These are phyloP conservation scores for Gordius sp. DNA, from an alignment of 2,888 invertebrate species.

Conservation along the genomic window DNA sequence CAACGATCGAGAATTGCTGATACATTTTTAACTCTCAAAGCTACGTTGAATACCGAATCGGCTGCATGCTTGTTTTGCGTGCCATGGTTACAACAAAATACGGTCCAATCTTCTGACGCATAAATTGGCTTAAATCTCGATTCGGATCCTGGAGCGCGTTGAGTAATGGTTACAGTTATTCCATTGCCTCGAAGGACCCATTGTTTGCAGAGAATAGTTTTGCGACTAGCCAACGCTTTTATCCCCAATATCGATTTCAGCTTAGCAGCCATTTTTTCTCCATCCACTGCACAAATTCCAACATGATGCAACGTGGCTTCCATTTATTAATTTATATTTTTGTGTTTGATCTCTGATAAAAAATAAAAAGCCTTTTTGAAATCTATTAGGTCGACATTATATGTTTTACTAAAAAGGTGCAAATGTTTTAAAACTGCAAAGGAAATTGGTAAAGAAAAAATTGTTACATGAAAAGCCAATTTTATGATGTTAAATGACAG, in stretches of 20 bases:
- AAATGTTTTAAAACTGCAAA: no score
- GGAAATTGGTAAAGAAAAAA: no score
- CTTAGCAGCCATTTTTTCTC: neutral
- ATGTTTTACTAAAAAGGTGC: no score
- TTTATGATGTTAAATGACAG: no score
- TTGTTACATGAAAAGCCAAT: no score
- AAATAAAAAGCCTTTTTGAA: no score
- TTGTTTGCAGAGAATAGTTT: neutral
- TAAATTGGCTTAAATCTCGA: no score
- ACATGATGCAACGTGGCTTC: neutral
- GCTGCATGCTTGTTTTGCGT: neutral
- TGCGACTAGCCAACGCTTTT: neutral
- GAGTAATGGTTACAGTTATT: neutral
- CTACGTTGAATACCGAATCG: conserved; percentile 7
- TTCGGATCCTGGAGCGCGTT: neutral
- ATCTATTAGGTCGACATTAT: no score
- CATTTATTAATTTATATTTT: neutral
- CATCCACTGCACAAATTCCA: neutral
- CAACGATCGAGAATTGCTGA: neutral
- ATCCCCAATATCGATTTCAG: neutral
- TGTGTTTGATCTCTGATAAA: no score
- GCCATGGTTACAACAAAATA: neutral
- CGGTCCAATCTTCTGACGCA: neutral
- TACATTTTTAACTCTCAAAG: neutral
- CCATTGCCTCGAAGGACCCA: neutral